phyloP scores from a whole-genome alignment of 2,797 vertebrate species.

The Neosilurus hyrtlii region DNA sequence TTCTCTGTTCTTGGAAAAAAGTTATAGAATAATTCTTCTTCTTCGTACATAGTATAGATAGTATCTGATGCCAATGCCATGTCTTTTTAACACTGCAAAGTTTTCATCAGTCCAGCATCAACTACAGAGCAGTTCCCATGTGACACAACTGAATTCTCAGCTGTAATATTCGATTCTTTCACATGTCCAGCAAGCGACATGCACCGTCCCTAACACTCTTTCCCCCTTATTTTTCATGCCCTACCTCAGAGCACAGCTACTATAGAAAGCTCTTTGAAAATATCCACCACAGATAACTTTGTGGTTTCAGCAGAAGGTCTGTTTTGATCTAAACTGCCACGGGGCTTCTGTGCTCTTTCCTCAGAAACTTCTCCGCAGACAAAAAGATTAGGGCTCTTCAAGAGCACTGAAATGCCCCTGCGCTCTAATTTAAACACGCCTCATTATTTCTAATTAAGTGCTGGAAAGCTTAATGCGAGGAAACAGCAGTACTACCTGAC shows the following conservation, averaged over 20 bases:
- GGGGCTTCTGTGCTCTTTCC: constrained; percentile 23
- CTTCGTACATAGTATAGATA: background rate
- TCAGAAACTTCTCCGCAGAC: constrained; percentile 39
- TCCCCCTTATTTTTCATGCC: background rate
- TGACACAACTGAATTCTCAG: constrained; percentile 11
- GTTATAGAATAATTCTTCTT: constrained; percentile 10
- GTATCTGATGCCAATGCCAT: background rate
- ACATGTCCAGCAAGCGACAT: constrained; percentile 6
- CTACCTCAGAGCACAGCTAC: constrained; percentile 32
- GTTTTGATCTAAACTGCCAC: constrained; percentile 36
- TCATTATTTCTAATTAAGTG: constrained; percentile 50
- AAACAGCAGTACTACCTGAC: constrained; percentile 47
- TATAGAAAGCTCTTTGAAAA: constrained; percentile 33
- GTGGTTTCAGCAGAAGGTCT: constrained; percentile 23
- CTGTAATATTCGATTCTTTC: constrained; percentile 5
- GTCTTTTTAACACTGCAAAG: background rate
- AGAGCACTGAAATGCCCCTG: constrained; percentile 39
- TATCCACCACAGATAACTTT: constrained; percentile 20
- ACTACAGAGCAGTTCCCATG: background rate
- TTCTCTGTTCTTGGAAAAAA: background rate
- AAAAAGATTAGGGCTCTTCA: constrained; percentile 38
- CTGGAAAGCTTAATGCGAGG: constrained; percentile 48
- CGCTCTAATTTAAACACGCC: constrained; percentile 49
- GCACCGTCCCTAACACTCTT: constrained; percentile 13
- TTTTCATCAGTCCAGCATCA: background rate